Evolutionary conservation across 2,113 vertebrate genomes (phyloP).

Genomic region (Oophaga pumilio): DNA sequence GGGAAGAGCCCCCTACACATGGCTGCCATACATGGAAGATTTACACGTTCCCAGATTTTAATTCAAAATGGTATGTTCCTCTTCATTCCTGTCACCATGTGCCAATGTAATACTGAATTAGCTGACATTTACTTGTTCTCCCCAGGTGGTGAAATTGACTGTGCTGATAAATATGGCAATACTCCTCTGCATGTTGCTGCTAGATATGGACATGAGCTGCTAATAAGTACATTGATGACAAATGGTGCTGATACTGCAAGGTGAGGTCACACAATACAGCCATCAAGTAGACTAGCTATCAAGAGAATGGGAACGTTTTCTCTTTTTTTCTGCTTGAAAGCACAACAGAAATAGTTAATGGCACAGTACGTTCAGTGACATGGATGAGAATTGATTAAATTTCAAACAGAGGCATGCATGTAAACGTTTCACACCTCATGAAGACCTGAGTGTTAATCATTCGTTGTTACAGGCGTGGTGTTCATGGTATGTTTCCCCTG

Average conservation of each 20-base stretch:
- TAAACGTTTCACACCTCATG: background rate
- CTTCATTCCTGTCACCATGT: background rate
- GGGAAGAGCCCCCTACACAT: constrained; percentile 95
- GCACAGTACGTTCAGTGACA: background rate
- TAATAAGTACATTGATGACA: constrained; percentile 93
- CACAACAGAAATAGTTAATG: background rate
- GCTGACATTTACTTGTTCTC: background rate
- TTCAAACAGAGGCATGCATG: background rate
- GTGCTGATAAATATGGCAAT: constrained; percentile 88
- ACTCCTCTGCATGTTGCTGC: constrained; percentile 93
- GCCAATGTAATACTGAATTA: background rate
- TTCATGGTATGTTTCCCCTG: constrained; percentile 92
- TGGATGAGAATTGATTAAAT: background rate
- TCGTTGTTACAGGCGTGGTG: constrained; percentile 77
- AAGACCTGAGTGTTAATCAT: background rate
- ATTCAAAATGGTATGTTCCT: constrained; percentile 89
- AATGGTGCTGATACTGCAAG: constrained; percentile 90
- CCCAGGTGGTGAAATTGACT: constrained; percentile 90
- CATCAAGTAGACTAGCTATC: background rate
- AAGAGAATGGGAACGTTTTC: background rate
- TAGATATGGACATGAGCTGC: constrained; percentile 92
- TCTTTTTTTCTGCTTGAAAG: background rate
- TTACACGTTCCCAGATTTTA: constrained; percentile 95
- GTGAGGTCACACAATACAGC: constrained; percentile 64
- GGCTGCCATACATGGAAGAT: constrained; percentile 91